A percentile compares a stretch with the other conserved stretches of the same genome.
Conservation (phyloP, 2,797 vertebrate genomes). For the Myiotriccus ornatus region DNA sequence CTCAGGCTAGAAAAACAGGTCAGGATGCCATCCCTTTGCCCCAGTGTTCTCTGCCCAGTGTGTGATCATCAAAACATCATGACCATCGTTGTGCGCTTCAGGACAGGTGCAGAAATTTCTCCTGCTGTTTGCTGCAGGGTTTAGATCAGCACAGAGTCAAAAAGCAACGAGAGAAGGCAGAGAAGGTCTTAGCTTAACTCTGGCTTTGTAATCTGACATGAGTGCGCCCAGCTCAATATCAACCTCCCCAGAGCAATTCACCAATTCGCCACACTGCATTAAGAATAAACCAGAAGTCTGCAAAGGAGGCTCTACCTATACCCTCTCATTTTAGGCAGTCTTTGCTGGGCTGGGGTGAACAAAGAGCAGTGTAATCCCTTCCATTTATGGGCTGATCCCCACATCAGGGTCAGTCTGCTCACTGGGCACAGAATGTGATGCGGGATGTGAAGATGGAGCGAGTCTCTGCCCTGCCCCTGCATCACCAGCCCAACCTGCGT, state of each 20-base stretch:
- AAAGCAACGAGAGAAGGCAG: background rate
- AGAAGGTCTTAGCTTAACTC: background rate
- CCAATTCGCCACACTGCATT: background rate
- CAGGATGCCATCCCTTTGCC: background rate
- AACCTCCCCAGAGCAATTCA: background rate
- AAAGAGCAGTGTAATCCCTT: background rate
- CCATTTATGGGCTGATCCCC: background rate
- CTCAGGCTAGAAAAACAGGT: background rate
- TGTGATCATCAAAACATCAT: fast-evolving
- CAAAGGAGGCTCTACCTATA: background rate
- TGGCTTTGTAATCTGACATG: background rate
- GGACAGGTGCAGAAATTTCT: background rate
- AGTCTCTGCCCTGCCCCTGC: background rate
- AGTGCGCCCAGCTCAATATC: background rate
- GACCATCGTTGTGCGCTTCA: background rate
- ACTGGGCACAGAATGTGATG: background rate
- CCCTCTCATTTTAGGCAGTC: background rate
- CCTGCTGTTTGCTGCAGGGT: background rate
- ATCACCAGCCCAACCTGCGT: fast-evolving
- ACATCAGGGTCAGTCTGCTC: background rate
- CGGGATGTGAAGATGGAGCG: fast-evolving
- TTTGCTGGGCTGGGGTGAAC: background rate
- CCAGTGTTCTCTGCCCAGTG: background rate
- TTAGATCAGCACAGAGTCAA: background rate
- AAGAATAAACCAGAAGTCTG: background rate